A percentile compares a stretch with the other conserved stretches of the same genome.
These are phyloP conservation scores for Puma concolor DNA, from an alignment of 2,113 vertebrate species.

Conservation along the genomic window DNA sequence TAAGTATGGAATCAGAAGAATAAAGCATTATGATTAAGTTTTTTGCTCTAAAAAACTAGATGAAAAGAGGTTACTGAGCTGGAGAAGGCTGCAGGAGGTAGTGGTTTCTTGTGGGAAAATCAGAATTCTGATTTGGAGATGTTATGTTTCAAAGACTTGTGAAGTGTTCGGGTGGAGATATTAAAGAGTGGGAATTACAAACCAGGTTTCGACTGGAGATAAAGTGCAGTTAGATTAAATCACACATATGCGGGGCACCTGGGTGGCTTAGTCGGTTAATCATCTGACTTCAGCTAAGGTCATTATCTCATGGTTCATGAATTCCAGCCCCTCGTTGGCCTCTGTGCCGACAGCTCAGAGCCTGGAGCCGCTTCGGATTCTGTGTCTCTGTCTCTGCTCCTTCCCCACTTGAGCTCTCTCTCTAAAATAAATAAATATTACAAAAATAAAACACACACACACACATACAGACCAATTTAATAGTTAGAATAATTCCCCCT, in stretches of 20 bases:
- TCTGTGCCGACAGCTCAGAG: too few relatives aligned
- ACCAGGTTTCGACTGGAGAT: background rate
- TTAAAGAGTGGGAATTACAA: background rate
- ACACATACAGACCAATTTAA: background rate
- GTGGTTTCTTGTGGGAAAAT: background rate
- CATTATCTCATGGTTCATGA: too few relatives aligned
- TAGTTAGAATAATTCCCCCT: background rate
- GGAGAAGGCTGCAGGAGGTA: background rate
- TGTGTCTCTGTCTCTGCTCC: too few relatives aligned
- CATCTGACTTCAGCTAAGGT: too few relatives aligned
- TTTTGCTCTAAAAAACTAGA: background rate
- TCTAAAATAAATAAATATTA: too few relatives aligned
- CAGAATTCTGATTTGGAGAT: background rate
- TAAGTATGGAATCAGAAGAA: background rate
- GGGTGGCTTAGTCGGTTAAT: too few relatives aligned
- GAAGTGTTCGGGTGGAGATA: background rate
- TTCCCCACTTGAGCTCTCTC: too few relatives aligned
- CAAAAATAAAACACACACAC: background rate
- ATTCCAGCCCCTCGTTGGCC: too few relatives aligned
- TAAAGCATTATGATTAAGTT: conserved; percentile 1
- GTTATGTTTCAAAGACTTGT: background rate
- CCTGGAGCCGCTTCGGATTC: too few relatives aligned
- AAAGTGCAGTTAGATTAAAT: background rate
- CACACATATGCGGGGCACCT: background rate
- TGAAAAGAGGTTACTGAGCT: background rate